These are phyloP conservation scores for Scrobipalpa atriplicella DNA, from an alignment of 2,888 invertebrate genomes.

Conservation along the genomic window DNA sequence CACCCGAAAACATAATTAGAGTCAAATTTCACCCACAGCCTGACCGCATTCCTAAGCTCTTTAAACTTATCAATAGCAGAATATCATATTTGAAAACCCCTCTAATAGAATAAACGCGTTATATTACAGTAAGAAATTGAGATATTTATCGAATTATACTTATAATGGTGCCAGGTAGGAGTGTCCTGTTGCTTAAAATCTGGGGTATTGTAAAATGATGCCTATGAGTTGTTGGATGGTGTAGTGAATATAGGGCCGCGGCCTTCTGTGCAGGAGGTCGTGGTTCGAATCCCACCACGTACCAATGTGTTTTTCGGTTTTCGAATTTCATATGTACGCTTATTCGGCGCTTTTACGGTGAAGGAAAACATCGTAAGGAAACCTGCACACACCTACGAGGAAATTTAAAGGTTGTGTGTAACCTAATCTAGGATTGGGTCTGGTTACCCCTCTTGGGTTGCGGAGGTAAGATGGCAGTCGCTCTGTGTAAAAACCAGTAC, in stretches of 20 bases:
- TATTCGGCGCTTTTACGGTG: too few species aligned
- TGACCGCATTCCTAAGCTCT: slow-evolving; percentile 25
- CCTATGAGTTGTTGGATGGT: background rate
- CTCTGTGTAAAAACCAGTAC: too few species aligned
- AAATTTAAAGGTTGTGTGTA: too few species aligned
- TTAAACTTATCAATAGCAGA: slow-evolving; percentile 28
- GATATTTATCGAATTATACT: slow-evolving; percentile 45
- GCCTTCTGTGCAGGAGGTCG: too few species aligned
- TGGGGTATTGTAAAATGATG: slow-evolving; percentile 14
- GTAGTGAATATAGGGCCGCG: background rate
- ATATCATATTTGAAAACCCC: slow-evolving; percentile 46
- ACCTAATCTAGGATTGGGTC: too few species aligned
- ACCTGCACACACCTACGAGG: too few species aligned
- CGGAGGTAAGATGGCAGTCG: too few species aligned
- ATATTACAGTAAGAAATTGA: slow-evolving; percentile 44
- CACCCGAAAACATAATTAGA: slow-evolving; percentile 7
- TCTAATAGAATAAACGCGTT: slow-evolving; percentile 48
- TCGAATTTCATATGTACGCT: too few species aligned
- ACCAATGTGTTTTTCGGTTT: background rate
- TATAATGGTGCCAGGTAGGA: slow-evolving; percentile 25
- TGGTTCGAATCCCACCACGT: too few species aligned
- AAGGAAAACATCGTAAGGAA: too few species aligned
- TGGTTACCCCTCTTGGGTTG: too few species aligned
- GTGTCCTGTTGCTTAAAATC: slow-evolving; percentile 25
- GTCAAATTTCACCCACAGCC: slow-evolving; percentile 17